A percentile compares a stretch with the other conserved stretches of the same genome.
Conservation (phyloP, 2,113 vertebrate genomes). For the Chaetodon auriga region DNA sequence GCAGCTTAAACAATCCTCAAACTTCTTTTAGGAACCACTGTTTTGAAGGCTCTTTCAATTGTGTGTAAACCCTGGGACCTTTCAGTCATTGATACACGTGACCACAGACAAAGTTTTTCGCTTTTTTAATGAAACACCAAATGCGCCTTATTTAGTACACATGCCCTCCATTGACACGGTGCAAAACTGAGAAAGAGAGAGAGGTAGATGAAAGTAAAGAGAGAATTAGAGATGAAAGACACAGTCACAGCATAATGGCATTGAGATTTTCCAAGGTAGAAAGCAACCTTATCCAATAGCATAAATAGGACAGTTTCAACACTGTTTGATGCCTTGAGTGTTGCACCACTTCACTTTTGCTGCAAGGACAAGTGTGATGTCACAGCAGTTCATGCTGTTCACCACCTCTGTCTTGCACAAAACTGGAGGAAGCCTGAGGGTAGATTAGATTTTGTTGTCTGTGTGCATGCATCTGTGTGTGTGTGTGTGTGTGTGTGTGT, state of each 20-base stretch:
- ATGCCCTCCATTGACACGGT: conserved; percentile 25
- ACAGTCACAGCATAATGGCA: conserved; percentile 31
- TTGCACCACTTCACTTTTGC: conserved; percentile 22
- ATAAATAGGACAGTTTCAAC: conserved; percentile 47
- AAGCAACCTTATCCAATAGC: conserved; percentile 19
- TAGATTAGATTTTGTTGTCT: conserved; percentile 18
- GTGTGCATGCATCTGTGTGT: conserved; percentile 4
- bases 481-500: not conserved
- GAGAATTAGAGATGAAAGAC: conserved; percentile 14
- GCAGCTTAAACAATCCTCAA: conserved; percentile 8
- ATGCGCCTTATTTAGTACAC: conserved; percentile 34
- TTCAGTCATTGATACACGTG: not conserved
- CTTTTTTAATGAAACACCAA: conserved; percentile 56
- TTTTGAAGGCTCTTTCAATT: not conserved
- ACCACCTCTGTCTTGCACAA: conserved; percentile 41
- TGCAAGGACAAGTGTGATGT: conserved; percentile 49
- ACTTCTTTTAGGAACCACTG: not conserved
- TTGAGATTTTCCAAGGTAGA: conserved; percentile 28
- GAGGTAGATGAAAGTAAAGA: conserved; percentile 38
- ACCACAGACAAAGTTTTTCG: conserved; percentile 17
- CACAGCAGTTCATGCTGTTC: conserved; percentile 47
- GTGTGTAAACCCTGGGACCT: not conserved
- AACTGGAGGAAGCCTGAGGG: conserved; percentile 54
- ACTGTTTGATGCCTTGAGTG: conserved; percentile 33
- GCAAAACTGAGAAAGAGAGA: conserved; percentile 9